Base-by-base conservation (phyloP, 2,113 vertebrate species). In the Chelonoidis abingdonii region DNA sequence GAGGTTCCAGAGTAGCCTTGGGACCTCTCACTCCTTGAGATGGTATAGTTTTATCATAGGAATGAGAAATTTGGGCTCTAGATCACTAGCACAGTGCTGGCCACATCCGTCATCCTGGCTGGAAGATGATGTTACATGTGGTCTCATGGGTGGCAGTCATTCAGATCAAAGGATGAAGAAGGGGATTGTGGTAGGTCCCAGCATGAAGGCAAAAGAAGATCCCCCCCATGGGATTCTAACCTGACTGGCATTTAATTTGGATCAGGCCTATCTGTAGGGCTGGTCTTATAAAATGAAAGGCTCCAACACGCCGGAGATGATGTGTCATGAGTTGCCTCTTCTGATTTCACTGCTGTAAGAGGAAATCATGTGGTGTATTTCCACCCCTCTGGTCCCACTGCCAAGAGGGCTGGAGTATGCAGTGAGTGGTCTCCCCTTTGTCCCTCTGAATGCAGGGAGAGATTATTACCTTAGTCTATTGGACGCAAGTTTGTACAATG, bases 1-100 rank as follows among this genome's bases (percentile, higher is more conserved):
- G 11, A 4, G 8, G 62, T 69, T 31, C 72, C 21, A 76, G 80
- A 2, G 1, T 47, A 52, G 81, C 81, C 13, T 80, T 38, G 4
- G 0, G 1, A 0, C 0, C 1, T 25, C 3, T 81, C 54, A 24
- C 72, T 44, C 22, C 41, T 76, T 44, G 38, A 44, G 72, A 76
- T 44, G 38, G 38, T 11, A 44, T 38, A 44, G 69, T 59, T 27
- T 0, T 0, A 0, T 4, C 24, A 72, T 35, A 56, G 10, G 13
- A 53, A 1, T 14, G 81, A 53, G 53, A 1, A 8, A 41, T 69
- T n/a, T 83, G 86, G 62, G 52, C 31, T 76, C 38, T 7, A 62
- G 29, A 59, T 59, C 27, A 29, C 29, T 59, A 29, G 5, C 12
- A 12, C 62, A 35, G 31, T 69, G 62, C 62, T 69, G 16, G 35